These are phyloP conservation scores for Monopterus albus DNA, from an alignment of 2,113 vertebrate genomes.

Conservation along the genomic window DNA sequence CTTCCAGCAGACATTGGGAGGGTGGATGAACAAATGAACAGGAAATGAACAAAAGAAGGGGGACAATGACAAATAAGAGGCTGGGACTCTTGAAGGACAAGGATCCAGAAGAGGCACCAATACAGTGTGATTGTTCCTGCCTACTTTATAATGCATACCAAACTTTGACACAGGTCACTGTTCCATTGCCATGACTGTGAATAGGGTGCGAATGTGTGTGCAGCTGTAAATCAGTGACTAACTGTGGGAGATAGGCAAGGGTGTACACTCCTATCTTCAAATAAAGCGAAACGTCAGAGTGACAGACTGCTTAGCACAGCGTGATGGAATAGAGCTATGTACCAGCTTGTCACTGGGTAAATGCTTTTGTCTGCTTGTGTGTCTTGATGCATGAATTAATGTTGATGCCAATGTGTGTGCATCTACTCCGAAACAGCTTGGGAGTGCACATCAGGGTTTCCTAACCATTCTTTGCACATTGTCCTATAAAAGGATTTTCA, in stretches of 20 bases:
- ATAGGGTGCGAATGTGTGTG: conserved; percentile 13
- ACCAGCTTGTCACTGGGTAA: conserved; percentile 41
- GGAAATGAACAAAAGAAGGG: no score
- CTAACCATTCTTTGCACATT: background rate
- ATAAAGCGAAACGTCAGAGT: conserved; percentile 64
- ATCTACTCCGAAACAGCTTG: background rate
- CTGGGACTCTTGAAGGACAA: no score
- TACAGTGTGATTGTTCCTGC: no score
- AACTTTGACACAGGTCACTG: conserved; percentile 20
- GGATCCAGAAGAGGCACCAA: no score
- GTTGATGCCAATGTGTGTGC: background rate
- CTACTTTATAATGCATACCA: background rate
- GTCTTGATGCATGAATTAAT: conserved; percentile 37
- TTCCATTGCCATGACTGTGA: conserved; percentile 20
- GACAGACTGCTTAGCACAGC: conserved; percentile 68
- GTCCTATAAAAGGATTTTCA: conserved; percentile 46
- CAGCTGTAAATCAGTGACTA: conserved; percentile 54
- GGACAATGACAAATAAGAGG: no score
- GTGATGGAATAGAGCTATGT: conserved; percentile 51
- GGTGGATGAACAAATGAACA: no score
- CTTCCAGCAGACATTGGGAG: no score
- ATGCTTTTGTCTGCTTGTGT: conserved; percentile 5
- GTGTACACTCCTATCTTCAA: conserved; percentile 65
- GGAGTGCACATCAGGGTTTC: background rate
- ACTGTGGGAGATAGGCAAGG: conserved; percentile 67